Base-by-base conservation (phyloP, 2,113 vertebrate genomes). In the Etheostoma cragini region DNA sequence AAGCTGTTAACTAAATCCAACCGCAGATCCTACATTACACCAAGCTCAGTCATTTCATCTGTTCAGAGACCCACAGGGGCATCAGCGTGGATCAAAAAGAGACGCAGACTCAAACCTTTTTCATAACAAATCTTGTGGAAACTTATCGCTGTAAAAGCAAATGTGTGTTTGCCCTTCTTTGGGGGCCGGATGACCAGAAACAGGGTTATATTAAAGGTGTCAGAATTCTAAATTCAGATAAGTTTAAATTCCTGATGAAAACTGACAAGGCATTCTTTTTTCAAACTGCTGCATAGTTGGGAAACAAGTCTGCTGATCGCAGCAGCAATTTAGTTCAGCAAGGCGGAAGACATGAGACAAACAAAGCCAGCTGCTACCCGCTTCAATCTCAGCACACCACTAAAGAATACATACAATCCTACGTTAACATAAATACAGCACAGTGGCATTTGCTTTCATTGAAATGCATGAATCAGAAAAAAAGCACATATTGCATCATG, bases 341-440 rank as follows among this genome's bases (percentile, higher is more conserved):
- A 67, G 52, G 76, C 45, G 57, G 61, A 73, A 66, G 54, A 91
- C 84, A 91, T 84, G 76, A 79, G 58, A 68, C 74, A 86, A 84
- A 90, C 73, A 60, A 45, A 68, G 63, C 79, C 87, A 89, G 86
- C 87, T 91, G 91, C 75, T 89, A 66, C 84, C 76, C n/a, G 6
- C 72, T 63, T 71, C 56, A n/a, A 42, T 50, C 54, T 78, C 62
- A 76, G 76, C 70, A 82, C 60, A 53, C 14, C 63, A 85, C 46
- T 26, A 42, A 78, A 52, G 54, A 57, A 57, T 33, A 64, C 50
- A 45, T 17, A 38, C 73, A 56, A 8, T 49, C 12, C 45, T 47
- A 26, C 30, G 54, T 82, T 63, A 60, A 74, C 68, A 35, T 47
- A 30, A 63, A 54, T 64, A 69, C 16, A 33, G 33, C 47, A 54